Evolutionary conservation across 92 coral and sea anemone genomes (phyloP).

Genomic region (Diadumene lineata): DNA sequence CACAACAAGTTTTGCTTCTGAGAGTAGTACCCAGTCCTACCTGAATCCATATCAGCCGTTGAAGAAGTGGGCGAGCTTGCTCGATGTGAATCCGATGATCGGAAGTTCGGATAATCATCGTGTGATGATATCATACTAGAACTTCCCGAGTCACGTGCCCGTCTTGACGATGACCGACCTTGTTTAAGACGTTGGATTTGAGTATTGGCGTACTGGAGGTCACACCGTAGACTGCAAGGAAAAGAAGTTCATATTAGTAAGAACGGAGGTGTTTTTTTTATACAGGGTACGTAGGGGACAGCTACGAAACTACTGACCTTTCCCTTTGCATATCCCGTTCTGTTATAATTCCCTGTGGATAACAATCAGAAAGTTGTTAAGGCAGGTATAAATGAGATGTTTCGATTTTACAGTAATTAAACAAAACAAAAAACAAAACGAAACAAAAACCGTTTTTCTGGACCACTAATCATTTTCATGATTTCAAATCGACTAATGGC

Average conservation of each 20-base stretch:
- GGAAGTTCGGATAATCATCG: conserved; percentile 58
- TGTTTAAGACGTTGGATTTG: conserved; percentile 93
- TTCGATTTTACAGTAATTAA: no score
- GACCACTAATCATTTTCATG: no score
- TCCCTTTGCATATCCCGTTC: conserved; percentile 96
- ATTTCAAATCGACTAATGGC: no score
- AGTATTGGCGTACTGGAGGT: conserved; percentile 90
- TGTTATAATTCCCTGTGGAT: conserved; percentile 77
- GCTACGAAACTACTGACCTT: conserved; percentile 79
- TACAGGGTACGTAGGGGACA: no score
- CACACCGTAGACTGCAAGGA: conserved; percentile 77
- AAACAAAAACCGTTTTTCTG: no score
- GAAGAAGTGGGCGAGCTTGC: conserved; percentile 86
- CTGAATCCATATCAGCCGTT: conserved; percentile 80
- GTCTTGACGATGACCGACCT: conserved; percentile 87
- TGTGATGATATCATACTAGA: conserved; percentile 59
- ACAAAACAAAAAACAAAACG: no score
- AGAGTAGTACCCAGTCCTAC: conserved; percentile 55
- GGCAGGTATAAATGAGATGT: no score
- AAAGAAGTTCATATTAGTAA: not conserved
- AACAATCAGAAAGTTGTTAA: no score
- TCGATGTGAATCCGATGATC: conserved; percentile 78
- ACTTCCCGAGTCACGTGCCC: conserved; percentile 62
- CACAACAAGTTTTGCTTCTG: no score
- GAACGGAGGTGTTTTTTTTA: no score